Conservation (phyloP, 2,888 invertebrate species). For the Xanthorhoe spadicearia region DNA sequence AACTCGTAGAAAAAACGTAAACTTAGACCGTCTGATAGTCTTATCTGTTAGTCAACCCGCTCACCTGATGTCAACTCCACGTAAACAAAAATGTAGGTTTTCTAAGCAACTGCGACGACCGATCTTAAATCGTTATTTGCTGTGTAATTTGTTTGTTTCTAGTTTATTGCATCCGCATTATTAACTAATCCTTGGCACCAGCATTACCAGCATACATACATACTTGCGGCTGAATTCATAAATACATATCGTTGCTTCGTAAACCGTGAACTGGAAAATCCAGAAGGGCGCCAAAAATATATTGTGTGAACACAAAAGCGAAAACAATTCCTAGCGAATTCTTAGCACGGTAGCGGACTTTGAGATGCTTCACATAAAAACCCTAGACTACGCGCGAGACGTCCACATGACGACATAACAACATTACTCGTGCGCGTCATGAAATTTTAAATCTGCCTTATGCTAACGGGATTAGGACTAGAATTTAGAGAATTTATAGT, state of each 20-base stretch:
- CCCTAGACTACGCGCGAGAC: conserved; percentile 77
- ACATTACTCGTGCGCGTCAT: conserved; percentile 44
- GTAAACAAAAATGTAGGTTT: conserved; percentile 34
- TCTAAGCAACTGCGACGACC: conserved; percentile 17
- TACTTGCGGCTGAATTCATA: conserved; percentile 21
- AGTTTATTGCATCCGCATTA: conserved; percentile 29
- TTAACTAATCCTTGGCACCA: conserved; percentile 29
- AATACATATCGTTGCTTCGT: conserved; percentile 9
- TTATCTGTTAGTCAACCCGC: conserved; percentile 59
- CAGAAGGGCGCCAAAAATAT: conserved; percentile 49
- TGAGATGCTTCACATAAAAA: conserved; percentile 74
- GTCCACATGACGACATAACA: conserved; percentile 63
- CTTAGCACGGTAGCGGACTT: conserved; percentile 63
- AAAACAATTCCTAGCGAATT: conserved; percentile 62
- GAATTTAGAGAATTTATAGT: conserved; percentile 43
- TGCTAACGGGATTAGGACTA: conserved; percentile 48
- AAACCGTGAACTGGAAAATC: conserved; percentile 29
- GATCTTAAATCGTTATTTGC: conserved; percentile 17
- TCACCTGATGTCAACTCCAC: conserved; percentile 52
- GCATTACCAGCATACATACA: conserved; percentile 16
- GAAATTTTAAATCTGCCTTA: conserved; percentile 57
- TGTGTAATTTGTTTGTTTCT: conserved; percentile 25
- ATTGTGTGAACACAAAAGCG: conserved; percentile 48
- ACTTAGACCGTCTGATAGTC: conserved; percentile 48
- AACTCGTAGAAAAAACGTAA: conserved; percentile 46